These are phyloP conservation scores for Cotesia vestalis DNA, from an alignment of 1,140 invertebrate genomes.

Conservation along the genomic window DNA sequence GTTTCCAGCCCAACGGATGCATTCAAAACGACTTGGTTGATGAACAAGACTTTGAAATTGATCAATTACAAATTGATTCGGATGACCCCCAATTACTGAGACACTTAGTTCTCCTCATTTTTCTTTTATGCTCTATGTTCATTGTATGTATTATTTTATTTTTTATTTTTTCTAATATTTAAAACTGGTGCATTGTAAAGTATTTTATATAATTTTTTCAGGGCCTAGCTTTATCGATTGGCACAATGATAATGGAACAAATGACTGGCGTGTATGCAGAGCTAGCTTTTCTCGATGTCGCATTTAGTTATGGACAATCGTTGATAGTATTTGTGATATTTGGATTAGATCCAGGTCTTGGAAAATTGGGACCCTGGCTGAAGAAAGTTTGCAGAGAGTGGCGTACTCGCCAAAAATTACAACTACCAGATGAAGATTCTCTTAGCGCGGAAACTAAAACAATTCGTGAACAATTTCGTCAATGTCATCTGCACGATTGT, in stretches of 20 bases:
- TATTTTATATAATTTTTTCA: conserved; percentile 52
- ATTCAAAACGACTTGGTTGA: conserved; percentile 43
- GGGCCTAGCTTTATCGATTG: conserved; percentile 86
- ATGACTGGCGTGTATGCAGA: conserved; percentile 90
- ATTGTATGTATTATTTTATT: conserved; percentile 71
- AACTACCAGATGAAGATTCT: conserved; percentile 77
- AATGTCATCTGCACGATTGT: conserved; percentile 85
- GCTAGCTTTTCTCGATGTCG: conserved; percentile 88
- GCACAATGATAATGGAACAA: conserved; percentile 85
- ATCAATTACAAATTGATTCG: conserved; percentile 54
- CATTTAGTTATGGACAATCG: conserved; percentile 89
- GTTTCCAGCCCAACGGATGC: conserved; percentile 43
- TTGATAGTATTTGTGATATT: conserved; percentile 87
- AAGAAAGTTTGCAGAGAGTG: conserved; percentile 49
- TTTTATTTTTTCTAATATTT: not conserved
- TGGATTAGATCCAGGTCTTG: conserved; percentile 76
- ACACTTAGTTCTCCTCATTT: conserved; percentile 85
- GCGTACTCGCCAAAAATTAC: conserved; percentile 51
- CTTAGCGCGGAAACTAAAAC: conserved; percentile 80
- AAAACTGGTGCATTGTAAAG: not conserved
- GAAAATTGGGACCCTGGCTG: conserved; percentile 57
- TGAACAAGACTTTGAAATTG: conserved; percentile 44
- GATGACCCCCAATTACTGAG: conserved; percentile 78
- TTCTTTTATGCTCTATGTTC: conserved; percentile 86
- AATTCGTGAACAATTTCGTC: conserved; percentile 88